phyloP scores from a whole-genome alignment of 2,113 vertebrate species.

The Turnix velox region DNA sequence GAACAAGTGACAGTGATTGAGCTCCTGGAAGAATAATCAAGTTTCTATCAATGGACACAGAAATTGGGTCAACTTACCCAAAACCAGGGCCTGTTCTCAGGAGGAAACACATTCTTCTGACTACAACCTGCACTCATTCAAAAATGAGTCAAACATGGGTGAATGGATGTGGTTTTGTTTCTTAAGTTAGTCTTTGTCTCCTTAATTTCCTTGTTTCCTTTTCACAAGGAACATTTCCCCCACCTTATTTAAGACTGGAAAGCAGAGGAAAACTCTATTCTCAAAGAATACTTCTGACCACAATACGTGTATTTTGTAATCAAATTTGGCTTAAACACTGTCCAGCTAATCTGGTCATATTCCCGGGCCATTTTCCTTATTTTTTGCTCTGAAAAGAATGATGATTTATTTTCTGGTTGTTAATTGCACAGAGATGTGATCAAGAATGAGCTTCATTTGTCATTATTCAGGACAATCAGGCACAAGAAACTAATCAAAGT shows the following conservation, averaged over 20 bases:
- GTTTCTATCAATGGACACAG: background rate
- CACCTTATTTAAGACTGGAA: background rate
- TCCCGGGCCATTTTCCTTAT: background rate
- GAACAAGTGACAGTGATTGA: background rate
- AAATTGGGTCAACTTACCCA: background rate
- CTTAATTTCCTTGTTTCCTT: slow-evolving; percentile 14
- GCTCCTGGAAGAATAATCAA: background rate
- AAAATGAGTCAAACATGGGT: background rate
- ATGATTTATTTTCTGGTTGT: slow-evolving; percentile 33
- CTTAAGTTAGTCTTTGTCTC: slow-evolving; percentile 4
- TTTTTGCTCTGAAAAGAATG: slow-evolving; percentile 13
- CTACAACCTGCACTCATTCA: background rate
- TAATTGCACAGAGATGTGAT: background rate
- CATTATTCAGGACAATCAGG: slow-evolving; percentile 10
- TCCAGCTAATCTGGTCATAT: slow-evolving; percentile 4
- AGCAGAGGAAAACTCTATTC: background rate
- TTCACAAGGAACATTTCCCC: slow-evolving; percentile 8
- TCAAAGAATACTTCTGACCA: slow-evolving; percentile 38
- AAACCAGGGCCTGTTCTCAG: background rate
- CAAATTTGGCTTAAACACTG: slow-evolving; percentile 29
- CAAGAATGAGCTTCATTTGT: slow-evolving; percentile 10
- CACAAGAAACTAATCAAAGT: slow-evolving; percentile 46
- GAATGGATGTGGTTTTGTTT: slow-evolving; percentile 44
- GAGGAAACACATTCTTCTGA: background rate
- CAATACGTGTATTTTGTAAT: slow-evolving; percentile 5